Percentiles rank a stretch among this genome's conserved stretches.
These are phyloP conservation scores for Ptychobarbus kaznakovi DNA, from an alignment of 2,797 vertebrate genomes.

Conservation along the genomic window DNA sequence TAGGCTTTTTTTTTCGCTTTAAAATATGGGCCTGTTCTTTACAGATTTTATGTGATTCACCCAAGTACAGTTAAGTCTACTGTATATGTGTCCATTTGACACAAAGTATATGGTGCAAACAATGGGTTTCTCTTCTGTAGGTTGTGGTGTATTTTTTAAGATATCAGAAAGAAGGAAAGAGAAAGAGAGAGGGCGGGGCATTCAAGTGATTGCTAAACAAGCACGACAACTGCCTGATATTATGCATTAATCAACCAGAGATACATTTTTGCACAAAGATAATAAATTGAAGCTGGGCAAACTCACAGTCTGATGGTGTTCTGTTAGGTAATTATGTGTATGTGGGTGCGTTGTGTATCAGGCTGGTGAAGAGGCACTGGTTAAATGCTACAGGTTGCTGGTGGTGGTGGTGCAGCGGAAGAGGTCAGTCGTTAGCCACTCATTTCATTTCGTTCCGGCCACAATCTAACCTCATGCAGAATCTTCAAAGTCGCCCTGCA, in stretches of 20 bases:
- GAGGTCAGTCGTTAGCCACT: conserved; percentile 83
- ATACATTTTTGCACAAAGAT: background rate
- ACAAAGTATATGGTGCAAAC: background rate
- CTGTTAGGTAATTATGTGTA: conserved; percentile 48
- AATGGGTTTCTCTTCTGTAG: background rate
- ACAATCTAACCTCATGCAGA: conserved; percentile 60
- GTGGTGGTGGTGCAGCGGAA: conserved; percentile 80
- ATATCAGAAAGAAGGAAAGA: background rate
- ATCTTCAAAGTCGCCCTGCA: conserved; percentile 39
- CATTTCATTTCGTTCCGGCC: conserved; percentile 87
- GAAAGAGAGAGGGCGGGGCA: background rate
- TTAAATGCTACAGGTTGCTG: conserved; percentile 84
- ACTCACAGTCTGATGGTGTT: conserved; percentile 54
- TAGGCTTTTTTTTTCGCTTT: fast-evolving
- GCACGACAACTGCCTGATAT: background rate
- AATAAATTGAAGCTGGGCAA: background rate
- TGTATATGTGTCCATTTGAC: background rate
- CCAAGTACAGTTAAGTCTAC: background rate
- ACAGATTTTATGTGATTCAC: background rate
- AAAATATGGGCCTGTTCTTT: background rate
- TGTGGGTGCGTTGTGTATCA: conserved; percentile 51
- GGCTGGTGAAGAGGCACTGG: conserved; percentile 62
- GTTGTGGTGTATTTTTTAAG: background rate
- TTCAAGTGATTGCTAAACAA: background rate
- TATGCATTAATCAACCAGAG: conserved; percentile 9